Percentiles rank a stretch among this genome's conserved stretches.
Conservation (phyloP, 2,797 vertebrate species). For the Phoebastria nigripes region DNA sequence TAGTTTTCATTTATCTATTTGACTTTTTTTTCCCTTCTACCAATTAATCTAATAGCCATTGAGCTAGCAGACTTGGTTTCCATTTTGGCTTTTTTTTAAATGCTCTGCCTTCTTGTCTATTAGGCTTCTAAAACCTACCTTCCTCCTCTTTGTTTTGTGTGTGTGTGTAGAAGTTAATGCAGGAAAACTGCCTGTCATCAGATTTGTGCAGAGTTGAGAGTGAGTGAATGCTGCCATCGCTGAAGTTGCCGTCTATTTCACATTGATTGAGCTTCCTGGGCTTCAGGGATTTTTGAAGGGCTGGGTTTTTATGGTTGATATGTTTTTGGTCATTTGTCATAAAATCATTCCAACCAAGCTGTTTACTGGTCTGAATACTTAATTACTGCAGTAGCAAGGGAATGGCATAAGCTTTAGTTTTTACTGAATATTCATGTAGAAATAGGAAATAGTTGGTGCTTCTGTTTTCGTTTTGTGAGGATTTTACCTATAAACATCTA, state of each 20-base stretch:
- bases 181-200: slow-evolving; percentile 23
- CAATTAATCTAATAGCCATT: neutral
- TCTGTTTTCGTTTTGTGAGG: neutral
- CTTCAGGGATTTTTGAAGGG: slow-evolving; percentile 63
- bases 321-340: slow-evolving; percentile 77
- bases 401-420: neutral
- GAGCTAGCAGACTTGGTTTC: neutral
- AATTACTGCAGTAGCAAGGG: slow-evolving; percentile 68
- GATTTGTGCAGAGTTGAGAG: neutral
- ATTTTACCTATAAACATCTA: neutral
- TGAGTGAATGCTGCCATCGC: neutral
- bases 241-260: slow-evolving; percentile 10
- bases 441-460: neutral
- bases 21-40: neutral
- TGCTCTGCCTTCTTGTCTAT: neutral
- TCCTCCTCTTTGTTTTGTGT: neutral
- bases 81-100: neutral
- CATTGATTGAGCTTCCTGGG: slow-evolving; percentile 74
- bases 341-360: slow-evolving; percentile 72
- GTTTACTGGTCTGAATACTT: slow-evolving; percentile 74
- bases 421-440: neutral
- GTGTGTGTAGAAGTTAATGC: slow-evolving; percentile 24
- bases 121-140: neutral
- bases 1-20: neutral
- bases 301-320: slow-evolving; percentile 72